Evolutionary conservation across 2,797 vertebrate species (phyloP).

Genomic region (Oreochromis grahami): DNA sequence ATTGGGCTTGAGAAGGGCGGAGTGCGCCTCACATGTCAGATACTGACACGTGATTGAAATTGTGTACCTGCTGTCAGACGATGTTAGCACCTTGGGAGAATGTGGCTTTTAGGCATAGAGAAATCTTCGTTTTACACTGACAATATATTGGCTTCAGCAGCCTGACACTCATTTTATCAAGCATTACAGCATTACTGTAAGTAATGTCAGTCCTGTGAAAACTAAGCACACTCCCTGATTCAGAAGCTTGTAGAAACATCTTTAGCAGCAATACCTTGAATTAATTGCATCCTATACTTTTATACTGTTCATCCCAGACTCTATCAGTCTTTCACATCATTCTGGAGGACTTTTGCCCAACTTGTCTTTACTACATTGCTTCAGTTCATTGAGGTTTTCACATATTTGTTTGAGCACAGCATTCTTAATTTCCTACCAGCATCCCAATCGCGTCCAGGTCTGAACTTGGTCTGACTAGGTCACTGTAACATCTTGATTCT

Average conservation of each 20-base stretch:
- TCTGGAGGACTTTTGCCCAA: not conserved
- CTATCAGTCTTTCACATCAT: not conserved
- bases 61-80: slow-evolving; percentile 21
- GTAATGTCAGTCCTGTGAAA: not conserved
- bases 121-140: not conserved
- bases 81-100: not conserved
- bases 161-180: slow-evolving; percentile 13
- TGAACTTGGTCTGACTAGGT: not conserved
- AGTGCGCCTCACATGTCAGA: slow-evolving; percentile 12
- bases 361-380: not conserved
- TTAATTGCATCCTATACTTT: not conserved
- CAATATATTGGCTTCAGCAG: not conserved
- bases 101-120: not conserved
- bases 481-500: not conserved
- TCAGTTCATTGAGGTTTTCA: not conserved
- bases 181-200: slow-evolving; percentile 1
- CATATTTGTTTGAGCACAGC: not conserved
- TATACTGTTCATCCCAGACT: not conserved
- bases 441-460: not conserved
- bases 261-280: not conserved
- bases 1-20: slow-evolving; percentile 43
- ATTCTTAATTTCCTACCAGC: not conserved
- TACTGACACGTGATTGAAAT: slow-evolving; percentile 3
- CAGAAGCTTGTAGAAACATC: not conserved
- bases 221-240: not conserved